A percentile compares a stretch with the other conserved stretches of the same genome.
phyloP scores from a whole-genome alignment of 2,888 invertebrate genomes.

The Caenorhabditis sulstoni region DNA sequence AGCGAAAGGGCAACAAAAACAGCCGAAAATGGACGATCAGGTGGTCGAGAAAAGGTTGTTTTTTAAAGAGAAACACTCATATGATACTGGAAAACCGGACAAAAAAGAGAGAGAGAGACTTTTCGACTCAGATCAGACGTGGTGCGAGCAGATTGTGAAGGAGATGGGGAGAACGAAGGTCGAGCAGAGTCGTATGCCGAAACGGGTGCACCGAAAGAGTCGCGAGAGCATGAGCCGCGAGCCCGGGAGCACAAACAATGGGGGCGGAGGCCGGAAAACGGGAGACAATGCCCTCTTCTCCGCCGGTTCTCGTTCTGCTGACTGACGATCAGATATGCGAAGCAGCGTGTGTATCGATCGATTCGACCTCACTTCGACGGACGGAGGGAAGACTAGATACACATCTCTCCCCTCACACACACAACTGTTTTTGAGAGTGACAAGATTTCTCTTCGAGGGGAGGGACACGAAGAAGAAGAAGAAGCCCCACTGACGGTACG shows the following conservation, averaged over 20 bases:
- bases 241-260: slow-evolving; percentile 20
- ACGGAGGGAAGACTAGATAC: slow-evolving; percentile 15
- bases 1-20: not conserved
- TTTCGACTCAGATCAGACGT: too few relatives aligned
- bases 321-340: slow-evolving; percentile 15
- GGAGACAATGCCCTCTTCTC: slow-evolving; percentile 10
- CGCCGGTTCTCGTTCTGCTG: not conserved
- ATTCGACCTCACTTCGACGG: slow-evolving; percentile 18
- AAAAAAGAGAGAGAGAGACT: not conserved
- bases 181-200: too few relatives aligned
- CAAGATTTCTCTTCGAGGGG: too few relatives aligned
- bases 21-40: not conserved
- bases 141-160: too few relatives aligned
- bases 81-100: not conserved
- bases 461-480: not conserved
- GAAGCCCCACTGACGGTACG: not conserved
- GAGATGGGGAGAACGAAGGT: too few relatives aligned
- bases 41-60: slow-evolving; percentile 1
- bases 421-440: slow-evolving; percentile 15
- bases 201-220: too few relatives aligned
- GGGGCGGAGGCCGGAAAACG: slow-evolving; percentile 1
- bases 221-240: too few relatives aligned
- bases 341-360: slow-evolving; percentile 12
- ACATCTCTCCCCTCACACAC: slow-evolving; percentile 3
- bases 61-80: not conserved